Base-by-base conservation (phyloP, 2,113 vertebrate genomes). In the Leucoraja erinaceus region DNA sequence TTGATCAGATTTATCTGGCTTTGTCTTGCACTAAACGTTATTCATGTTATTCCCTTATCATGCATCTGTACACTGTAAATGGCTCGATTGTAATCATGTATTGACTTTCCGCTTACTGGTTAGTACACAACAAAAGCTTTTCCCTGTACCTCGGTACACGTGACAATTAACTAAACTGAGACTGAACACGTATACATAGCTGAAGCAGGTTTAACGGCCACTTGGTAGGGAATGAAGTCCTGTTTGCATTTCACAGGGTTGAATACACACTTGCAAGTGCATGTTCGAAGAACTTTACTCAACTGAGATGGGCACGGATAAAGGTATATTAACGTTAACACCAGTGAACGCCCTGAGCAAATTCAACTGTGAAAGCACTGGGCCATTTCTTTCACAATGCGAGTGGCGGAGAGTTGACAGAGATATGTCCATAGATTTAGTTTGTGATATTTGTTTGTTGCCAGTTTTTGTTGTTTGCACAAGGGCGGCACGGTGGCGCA, bases 181-280 rank as follows among this genome's bases (percentile, higher is more conserved):
- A 47, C 38, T 47, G 31, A 12, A 31, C 18, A 16, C 59, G 59
- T 88, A 31, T 88, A 31, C 83, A 63, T 31, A 66, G 83, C 25
- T 88, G 59, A 14, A 14, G 70, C 25, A 33, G 59, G 12, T 18
- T 31, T n/a, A 63, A 16, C 31, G 59, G 59, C 59, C 28, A 4
- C 28, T 31, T 28, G 28, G 14, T 18, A 16, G 28, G 28, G 31
- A 31, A 59, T 63, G 31, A 59, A 61, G 56, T n/a, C 59, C 81
- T 28, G 56, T 88, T 88, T 88, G 83, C n/a, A 63, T 88, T 88
- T 88, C 83, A 86, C 81, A 88, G 61, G 28, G 22, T 63, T 66
- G 28, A 63, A n/a, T 61, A 88, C 59, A 88, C 28, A 63, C 59
- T 63, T 14, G 59, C 83, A 56, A 59, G 28, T 66, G 83, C 14